Conservation (phyloP, 1,140 invertebrate species). For the Drosophila pseudoobscura region DNA sequence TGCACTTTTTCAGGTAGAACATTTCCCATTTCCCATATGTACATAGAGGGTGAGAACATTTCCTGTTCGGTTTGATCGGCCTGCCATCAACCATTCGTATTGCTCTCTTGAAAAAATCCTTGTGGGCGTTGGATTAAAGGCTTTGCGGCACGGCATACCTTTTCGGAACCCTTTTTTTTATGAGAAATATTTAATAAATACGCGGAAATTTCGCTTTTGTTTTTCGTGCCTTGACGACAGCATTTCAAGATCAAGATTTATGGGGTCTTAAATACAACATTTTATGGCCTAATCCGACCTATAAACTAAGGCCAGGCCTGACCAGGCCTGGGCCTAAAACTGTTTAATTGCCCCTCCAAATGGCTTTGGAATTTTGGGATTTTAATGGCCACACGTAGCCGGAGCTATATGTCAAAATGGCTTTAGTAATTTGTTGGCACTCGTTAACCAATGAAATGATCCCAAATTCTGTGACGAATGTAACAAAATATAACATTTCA, state of each 20-base stretch:
- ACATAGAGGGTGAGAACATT: constrained; percentile 8
- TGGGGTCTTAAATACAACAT: constrained; percentile 62
- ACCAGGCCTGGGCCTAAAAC: constrained; percentile 9
- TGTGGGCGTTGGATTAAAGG: constrained; percentile 52
- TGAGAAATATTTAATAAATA: constrained; percentile 56
- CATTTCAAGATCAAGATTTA: constrained; percentile 61
- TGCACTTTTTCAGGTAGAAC: no score
- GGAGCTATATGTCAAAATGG: constrained; percentile 20
- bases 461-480: constrained; percentile 38
- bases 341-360: constrained; percentile 69
- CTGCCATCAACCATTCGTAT: neutral
- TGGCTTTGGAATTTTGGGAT: constrained; percentile 42
- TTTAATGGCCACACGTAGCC: constrained; percentile 48
- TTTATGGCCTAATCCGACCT: constrained; percentile 46
- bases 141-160: constrained; percentile 55
- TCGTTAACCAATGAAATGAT: constrained; percentile 53
- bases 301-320: constrained; percentile 21
- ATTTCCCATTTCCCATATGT: neutral
- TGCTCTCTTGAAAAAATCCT: constrained; percentile 4
- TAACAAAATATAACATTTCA: constrained; percentile 24
- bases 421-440: constrained; percentile 46
- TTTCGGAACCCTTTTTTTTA: constrained; percentile 47
- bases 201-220: constrained; percentile 41
- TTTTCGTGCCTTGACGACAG: constrained; percentile 51
- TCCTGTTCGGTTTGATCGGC: no score